A percentile compares a stretch with the other conserved stretches of the same genome.
Evolutionary conservation across 2,797 vertebrate species (phyloP).

Genomic region (Hydrophis major): DNA sequence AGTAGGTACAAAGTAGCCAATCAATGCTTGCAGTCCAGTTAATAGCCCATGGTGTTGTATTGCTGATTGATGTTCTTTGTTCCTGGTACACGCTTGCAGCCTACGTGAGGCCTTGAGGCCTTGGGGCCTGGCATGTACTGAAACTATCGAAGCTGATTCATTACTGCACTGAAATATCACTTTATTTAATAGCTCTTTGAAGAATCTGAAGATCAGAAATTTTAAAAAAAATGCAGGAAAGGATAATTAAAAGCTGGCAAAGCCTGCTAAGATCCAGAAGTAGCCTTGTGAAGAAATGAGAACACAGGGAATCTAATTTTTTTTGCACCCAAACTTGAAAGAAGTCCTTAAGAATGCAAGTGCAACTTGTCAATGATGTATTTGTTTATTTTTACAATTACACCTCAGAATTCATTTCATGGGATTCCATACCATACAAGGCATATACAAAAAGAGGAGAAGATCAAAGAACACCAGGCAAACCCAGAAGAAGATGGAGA

Average conservation of each 20-base stretch:
- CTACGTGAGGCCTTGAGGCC: no score
- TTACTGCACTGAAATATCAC: no score
- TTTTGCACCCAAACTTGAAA: background rate
- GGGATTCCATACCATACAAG: background rate
- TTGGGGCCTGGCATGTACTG: no score
- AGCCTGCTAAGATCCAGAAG: background rate
- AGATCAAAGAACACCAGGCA: background rate
- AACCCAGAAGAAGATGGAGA: background rate
- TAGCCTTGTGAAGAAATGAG: background rate
- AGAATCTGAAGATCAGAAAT: slow-evolving; percentile 15
- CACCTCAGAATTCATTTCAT: background rate
- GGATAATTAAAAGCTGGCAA: background rate
- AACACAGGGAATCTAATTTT: background rate
- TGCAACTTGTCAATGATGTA: background rate
- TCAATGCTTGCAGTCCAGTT: no score
- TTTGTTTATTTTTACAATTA: background rate
- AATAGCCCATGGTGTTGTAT: no score
- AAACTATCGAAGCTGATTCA: no score
- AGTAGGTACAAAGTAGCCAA: no score
- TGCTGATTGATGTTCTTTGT: no score
- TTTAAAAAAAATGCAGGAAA: background rate
- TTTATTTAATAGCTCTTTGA: background rate
- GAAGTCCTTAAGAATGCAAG: background rate
- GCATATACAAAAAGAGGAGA: background rate
- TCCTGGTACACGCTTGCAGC: no score